Conservation (phyloP, 2,797 vertebrate genomes). For the Cynodonichthys magdalenae region DNA sequence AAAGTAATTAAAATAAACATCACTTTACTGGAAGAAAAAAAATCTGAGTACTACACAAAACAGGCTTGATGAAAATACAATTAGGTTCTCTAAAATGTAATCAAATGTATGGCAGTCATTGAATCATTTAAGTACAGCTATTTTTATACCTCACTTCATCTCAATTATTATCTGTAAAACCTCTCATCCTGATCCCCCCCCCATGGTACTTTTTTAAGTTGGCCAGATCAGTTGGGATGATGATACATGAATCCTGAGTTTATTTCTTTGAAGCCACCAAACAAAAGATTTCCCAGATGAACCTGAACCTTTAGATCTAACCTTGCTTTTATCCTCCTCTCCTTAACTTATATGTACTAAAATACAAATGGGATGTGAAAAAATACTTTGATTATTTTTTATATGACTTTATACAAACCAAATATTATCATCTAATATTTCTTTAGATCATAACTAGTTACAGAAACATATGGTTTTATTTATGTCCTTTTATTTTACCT, state of each 20-base stretch:
- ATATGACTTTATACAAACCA: neutral
- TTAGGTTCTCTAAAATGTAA: neutral
- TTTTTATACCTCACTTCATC: neutral
- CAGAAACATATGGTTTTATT: neutral
- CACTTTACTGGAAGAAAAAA: neutral
- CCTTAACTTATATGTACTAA: neutral
- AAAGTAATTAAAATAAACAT: neutral
- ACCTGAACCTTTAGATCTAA: too few species aligned
- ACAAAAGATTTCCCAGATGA: too few species aligned
- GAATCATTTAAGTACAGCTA: neutral
- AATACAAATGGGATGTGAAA: neutral
- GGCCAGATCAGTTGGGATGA: too few species aligned
- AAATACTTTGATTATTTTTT: neutral
- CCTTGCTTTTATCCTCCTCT: neutral
- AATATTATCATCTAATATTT: slow-evolving; percentile 5
- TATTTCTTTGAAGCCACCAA: too few species aligned
- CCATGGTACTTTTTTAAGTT: too few species aligned
- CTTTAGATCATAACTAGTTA: neutral
- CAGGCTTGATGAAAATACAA: neutral
- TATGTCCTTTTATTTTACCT: slow-evolving; percentile 1
- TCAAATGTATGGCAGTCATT: neutral
- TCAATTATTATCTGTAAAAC: neutral
- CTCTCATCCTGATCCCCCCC: neutral
- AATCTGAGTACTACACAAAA: neutral
- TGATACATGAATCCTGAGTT: too few species aligned